Percentiles rank a stretch among this genome's conserved stretches.
These are phyloP conservation scores for Actenoides hombroni DNA, from an alignment of 2,113 vertebrate species.

Conservation along the genomic window DNA sequence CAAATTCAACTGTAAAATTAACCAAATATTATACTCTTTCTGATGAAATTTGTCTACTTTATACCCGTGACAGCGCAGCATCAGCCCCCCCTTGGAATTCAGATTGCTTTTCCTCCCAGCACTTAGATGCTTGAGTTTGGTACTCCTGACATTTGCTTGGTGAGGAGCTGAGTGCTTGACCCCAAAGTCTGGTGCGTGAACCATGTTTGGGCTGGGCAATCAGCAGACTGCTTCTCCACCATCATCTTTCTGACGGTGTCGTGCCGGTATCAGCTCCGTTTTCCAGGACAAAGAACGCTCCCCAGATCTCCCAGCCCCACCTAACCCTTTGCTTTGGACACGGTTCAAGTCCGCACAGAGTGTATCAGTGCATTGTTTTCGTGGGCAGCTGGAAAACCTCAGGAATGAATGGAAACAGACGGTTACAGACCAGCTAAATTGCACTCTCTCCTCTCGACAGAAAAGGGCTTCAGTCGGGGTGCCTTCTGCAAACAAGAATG, in stretches of 20 bases:
- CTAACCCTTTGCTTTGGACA: background rate
- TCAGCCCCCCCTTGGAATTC: background rate
- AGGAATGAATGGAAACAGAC: conserved; percentile 65
- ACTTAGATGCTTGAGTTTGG: background rate
- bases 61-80: background rate
- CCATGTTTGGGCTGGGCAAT: background rate
- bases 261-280: background rate
- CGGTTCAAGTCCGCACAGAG: conserved; percentile 25
- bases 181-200: background rate
- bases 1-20: background rate
- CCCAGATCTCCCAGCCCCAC: background rate
- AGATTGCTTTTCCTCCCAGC: background rate
- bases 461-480: background rate
- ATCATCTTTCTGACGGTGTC: background rate
- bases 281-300: conserved; percentile 20
- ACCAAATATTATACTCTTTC: background rate
- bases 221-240: background rate
- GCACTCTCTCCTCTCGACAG: background rate
- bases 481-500: background rate
- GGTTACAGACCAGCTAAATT: background rate
- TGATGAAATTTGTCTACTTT: background rate
- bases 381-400: conserved; percentile 59
- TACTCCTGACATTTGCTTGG: background rate
- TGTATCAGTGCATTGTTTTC: conserved; percentile 37
- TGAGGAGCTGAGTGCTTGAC: background rate